Evolutionary conservation across 2,113 vertebrate genomes (phyloP), one percentile per base, ranked within the genome.

Genomic region (Megaleporinus macrocephalus): DNA sequence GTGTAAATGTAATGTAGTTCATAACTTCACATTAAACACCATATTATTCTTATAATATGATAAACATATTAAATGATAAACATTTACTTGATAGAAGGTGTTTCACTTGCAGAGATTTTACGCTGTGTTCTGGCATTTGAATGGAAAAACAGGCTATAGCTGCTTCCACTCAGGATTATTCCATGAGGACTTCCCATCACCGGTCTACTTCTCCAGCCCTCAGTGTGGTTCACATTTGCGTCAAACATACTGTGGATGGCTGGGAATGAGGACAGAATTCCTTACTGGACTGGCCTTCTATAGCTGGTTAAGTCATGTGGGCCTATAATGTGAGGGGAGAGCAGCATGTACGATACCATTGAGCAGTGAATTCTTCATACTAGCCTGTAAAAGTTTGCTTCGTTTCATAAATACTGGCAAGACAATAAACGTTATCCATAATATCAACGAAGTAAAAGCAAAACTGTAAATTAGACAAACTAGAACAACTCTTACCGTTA

Each of bases 361-460:
- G 62, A 72, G 57, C 36, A 74, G 36, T 49, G n/a, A n/a, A n/a
- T 62, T 61, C 44, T 16, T 72, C 53, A 62, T 33, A 63, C 27
- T 47, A 79, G 57, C 55, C 3, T 62, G 55, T 63, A 65, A 65
- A 73, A 53, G 24, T 33, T 18, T 22, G 13, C 30, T 65, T 33
- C 11, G 41, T 9, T 76, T 85, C 55, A 78, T 74, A 82, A 78
- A 85, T 78, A 75, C 47, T 72, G 65, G 70, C 47, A 24, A 88
- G 89, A 92, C 90, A 92, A 81, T 73, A 87, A 88, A 84, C 57
- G 84, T 86, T 79, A 83, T 79, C 84, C 80, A 84, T 77, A 87
- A 80, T 79, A 63, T 63, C 80, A 86, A 90, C 85, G 78, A 90
- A 65, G 85, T 84, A 81, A 83, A 86, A 89, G 70, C 87, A 85